A percentile compares a stretch with the other conserved stretches of the same genome.
Conservation (phyloP, 2,797 vertebrate species). For the Coregonus ussuriensis region DNA sequence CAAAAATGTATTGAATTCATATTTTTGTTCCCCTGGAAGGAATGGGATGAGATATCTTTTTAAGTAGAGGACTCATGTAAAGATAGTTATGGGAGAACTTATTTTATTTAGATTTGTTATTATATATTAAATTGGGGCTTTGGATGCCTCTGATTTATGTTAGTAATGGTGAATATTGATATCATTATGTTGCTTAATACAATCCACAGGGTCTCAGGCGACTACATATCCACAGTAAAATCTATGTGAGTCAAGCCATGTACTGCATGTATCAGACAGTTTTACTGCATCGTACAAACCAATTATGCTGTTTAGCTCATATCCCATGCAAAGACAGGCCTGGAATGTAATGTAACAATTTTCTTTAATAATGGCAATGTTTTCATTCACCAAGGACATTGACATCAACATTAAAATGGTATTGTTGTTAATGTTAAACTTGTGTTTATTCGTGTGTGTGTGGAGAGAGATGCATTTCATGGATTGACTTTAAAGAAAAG, state of each 20-base stretch:
- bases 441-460: too few species aligned
- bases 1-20: conserved; percentile 25
- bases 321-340: conserved; percentile 47
- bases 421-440: conserved; percentile 3
- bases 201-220: conserved; percentile 43
- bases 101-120: conserved; percentile 47
- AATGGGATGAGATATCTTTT: conserved; percentile 28
- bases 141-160: conserved; percentile 33
- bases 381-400: conserved; percentile 41
- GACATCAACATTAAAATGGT: conserved; percentile 59
- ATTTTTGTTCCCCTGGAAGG: conserved; percentile 24
- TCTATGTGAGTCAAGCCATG: conserved; percentile 35
- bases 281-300: not conserved
- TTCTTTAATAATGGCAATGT: conserved; percentile 24
- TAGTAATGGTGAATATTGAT: conserved; percentile 19
- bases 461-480: too few species aligned
- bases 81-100: conserved; percentile 21
- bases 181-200: conserved; percentile 25
- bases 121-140: conserved; percentile 29
- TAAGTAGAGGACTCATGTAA: conserved; percentile 22
- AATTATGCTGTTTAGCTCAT: conserved; percentile 19
- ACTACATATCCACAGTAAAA: conserved; percentile 34
- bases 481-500: too few species aligned
- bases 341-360: conserved; percentile 58
- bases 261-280: conserved; percentile 9